Evolutionary conservation across 1,140 invertebrate genomes (phyloP).

Genomic region (Apocrypta bakeri): DNA sequence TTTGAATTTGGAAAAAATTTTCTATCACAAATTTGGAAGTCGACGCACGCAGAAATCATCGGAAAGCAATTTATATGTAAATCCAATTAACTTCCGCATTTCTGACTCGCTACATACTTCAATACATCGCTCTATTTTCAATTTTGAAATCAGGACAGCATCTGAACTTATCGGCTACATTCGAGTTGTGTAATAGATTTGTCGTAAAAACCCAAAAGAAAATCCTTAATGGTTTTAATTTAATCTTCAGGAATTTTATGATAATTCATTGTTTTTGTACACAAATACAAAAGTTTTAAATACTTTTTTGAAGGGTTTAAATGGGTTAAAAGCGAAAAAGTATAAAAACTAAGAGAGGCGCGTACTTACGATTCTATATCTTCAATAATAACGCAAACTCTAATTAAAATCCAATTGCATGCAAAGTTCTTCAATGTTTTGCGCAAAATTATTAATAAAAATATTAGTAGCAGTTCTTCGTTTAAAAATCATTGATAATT

Average conservation of each 20-base stretch:
- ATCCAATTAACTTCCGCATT: conserved; percentile 31
- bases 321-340: background rate
- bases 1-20: conserved; percentile 26
- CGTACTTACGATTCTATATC: background rate
- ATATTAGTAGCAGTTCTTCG: background rate
- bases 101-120: background rate
- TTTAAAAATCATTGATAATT: too few species aligned
- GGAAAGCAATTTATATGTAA: conserved; percentile 34
- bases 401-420: background rate
- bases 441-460: background rate
- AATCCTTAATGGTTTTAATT: too few species aligned
- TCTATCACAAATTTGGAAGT: conserved; percentile 19
- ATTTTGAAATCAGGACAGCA: conserved; percentile 10
- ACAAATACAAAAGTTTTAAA: too few species aligned
- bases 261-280: too few species aligned
- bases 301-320: too few species aligned
- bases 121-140: conserved; percentile 15
- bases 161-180: too few species aligned
- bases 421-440: background rate
- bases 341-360: background rate
- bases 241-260: too few species aligned
- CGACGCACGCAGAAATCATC: conserved; percentile 19
- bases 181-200: too few species aligned
- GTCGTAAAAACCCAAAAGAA: too few species aligned
- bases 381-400: background rate